These are phyloP conservation scores for Lutjanus campechanus DNA, from an alignment of 2,797 vertebrate species.

Conservation along the genomic window DNA sequence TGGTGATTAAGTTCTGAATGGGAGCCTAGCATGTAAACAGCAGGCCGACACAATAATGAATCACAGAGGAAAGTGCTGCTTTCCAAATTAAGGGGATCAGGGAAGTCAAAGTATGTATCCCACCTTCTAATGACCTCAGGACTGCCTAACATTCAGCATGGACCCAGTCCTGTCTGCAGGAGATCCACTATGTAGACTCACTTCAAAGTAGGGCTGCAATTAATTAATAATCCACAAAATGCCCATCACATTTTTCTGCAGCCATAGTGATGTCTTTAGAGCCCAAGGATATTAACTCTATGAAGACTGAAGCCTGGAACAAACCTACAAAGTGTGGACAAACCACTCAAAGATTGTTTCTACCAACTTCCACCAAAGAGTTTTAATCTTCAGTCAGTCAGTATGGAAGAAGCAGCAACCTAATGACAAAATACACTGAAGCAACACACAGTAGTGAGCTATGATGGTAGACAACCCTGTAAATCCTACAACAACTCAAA, in stretches of 20 bases:
- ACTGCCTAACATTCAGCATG: not conserved
- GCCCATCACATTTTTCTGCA: accelerated
- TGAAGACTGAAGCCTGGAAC: not conserved
- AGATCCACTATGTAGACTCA: not conserved
- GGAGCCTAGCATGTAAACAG: constrained; percentile 56
- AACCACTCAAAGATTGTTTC: not conserved
- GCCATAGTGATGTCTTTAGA: not conserved
- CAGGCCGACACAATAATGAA: constrained; percentile 42
- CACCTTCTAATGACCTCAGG: constrained; percentile 27
- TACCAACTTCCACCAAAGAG: too few species aligned
- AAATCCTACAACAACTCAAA: not conserved
- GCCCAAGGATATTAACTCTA: not conserved
- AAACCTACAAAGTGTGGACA: not conserved
- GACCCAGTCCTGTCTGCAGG: not conserved
- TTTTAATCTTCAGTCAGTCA: not conserved
- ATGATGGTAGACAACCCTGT: not conserved
- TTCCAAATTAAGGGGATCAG: constrained; percentile 20
- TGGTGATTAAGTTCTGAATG: constrained; percentile 70
- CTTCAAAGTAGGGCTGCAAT: not conserved
- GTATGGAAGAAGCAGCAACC: not conserved
- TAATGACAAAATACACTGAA: not conserved
- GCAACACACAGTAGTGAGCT: not conserved
- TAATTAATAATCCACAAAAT: not conserved
- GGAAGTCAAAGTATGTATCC: constrained; percentile 16
- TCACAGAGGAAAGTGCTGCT: constrained; percentile 46